phyloP scores from a whole-genome alignment of 2,888 invertebrate species.

The Eurytoma adleriae region DNA sequence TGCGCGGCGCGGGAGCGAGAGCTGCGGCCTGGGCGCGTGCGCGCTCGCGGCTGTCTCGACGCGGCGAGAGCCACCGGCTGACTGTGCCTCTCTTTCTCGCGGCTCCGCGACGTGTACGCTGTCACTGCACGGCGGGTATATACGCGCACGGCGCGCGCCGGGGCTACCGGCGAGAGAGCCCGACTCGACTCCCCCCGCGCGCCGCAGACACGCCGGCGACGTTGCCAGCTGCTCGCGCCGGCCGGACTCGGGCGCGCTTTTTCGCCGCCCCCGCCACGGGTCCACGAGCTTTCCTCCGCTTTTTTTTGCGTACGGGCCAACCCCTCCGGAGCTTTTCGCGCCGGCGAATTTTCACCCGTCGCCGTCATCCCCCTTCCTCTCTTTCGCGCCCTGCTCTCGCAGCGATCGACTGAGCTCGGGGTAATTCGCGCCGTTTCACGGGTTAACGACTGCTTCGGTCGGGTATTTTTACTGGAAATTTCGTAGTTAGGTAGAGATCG shows the following conservation, averaged over 20 bases:
- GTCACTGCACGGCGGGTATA: not conserved
- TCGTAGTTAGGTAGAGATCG: too few relatives aligned
- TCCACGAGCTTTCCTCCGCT: too few relatives aligned
- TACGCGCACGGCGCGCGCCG: not conserved
- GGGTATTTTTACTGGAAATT: too few relatives aligned
- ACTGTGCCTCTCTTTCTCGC: slow-evolving; percentile 60
- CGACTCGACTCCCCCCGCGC: slow-evolving; percentile 22
- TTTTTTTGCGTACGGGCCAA: not conserved
- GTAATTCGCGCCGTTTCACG: too few relatives aligned
- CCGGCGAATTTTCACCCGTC: too few relatives aligned
- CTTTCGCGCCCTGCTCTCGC: too few relatives aligned
- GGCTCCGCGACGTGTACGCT: slow-evolving; percentile 33
- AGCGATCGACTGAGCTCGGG: too few relatives aligned
- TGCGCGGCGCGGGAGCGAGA: not conserved
- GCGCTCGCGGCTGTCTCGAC: slow-evolving; percentile 23
- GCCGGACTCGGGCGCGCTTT: not conserved
- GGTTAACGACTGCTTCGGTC: too few relatives aligned
- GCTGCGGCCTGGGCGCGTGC: not conserved
- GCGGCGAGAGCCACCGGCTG: slow-evolving; percentile 68
- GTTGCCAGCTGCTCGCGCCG: slow-evolving; percentile 47
- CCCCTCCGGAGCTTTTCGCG: too few relatives aligned
- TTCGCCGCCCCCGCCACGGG: too few relatives aligned
- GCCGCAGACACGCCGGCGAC: slow-evolving; percentile 45
- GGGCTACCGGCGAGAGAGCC: not conserved
- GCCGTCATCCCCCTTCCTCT: too few relatives aligned